Percentiles rank a stretch among this genome's conserved stretches.
Evolutionary conservation across 2,888 invertebrate genomes (phyloP).

Genomic region (Campoplex capitator): DNA sequence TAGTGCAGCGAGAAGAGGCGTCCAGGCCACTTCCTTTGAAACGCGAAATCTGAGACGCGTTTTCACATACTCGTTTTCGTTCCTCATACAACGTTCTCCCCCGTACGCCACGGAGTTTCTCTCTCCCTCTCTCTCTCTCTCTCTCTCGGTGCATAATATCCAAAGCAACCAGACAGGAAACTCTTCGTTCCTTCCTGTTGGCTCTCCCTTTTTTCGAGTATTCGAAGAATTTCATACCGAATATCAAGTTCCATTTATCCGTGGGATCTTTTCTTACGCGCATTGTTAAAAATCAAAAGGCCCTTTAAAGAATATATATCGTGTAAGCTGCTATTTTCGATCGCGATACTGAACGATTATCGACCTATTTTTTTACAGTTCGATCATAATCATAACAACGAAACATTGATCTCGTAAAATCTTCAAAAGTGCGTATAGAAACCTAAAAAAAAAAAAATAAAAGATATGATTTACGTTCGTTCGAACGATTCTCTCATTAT

Average conservation of each 20-base stretch:
- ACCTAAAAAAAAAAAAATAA: neutral
- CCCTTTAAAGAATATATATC: conserved; percentile 8
- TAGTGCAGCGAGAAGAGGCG: conserved; percentile 28
- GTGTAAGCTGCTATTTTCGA: conserved; percentile 13
- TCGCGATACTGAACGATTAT: neutral
- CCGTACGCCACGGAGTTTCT: conserved; percentile 40
- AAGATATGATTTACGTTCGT: neutral
- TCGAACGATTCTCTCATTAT: neutral
- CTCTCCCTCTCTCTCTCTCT: neutral
- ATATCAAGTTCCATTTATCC: conserved; percentile 59
- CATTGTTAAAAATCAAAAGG: neutral
- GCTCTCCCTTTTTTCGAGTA: conserved; percentile 34
- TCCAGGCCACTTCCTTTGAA: conserved; percentile 61
- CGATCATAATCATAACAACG: neutral
- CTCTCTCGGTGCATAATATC: conserved; percentile 28
- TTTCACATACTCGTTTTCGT: conserved; percentile 55
- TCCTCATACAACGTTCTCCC: conserved; percentile 30
- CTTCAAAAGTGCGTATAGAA: neutral
- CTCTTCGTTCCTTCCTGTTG: conserved; percentile 60
- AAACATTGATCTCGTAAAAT: neutral
- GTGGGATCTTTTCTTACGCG: conserved; percentile 21
- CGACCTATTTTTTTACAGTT: neutral
- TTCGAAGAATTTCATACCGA: conserved; percentile 55
- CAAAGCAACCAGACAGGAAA: conserved; percentile 55
- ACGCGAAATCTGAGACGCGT: conserved; percentile 64